Evolutionary conservation across 2,797 vertebrate species (phyloP).

Genomic region (Anolis apletophallus): DNA sequence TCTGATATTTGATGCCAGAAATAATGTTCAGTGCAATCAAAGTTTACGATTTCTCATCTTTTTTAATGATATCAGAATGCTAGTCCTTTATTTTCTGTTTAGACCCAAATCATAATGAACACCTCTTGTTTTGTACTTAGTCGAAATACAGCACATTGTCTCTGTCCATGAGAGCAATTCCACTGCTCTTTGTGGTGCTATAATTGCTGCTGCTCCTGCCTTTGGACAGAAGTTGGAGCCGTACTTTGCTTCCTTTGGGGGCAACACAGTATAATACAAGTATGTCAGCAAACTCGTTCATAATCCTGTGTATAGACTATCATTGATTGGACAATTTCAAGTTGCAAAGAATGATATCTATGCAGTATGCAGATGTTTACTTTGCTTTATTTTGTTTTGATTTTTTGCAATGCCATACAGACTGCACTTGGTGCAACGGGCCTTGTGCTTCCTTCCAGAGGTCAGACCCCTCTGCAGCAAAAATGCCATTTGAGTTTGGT

Average conservation of each 20-base stretch:
- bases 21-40: slow-evolving; percentile 89
- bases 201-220: slow-evolving; percentile 70
- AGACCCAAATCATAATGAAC: slow-evolving; percentile 62
- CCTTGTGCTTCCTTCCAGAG: slow-evolving; percentile 80
- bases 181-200: slow-evolving; percentile 51
- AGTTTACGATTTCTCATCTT: slow-evolving; percentile 85
- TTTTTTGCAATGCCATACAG: slow-evolving; percentile 49
- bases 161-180: slow-evolving; percentile 59
- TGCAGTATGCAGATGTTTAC: slow-evolving; percentile 53
- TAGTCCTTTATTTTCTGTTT: slow-evolving; percentile 78
- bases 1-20: slow-evolving; percentile 89
- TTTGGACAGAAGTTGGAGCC: slow-evolving; percentile 62
- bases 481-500: slow-evolving; percentile 78
- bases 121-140: slow-evolving; percentile 42
- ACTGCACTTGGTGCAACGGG: slow-evolving; percentile 79
- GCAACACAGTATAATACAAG: slow-evolving; percentile 55
- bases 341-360: slow-evolving; percentile 46
- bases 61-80: slow-evolving; percentile 86
- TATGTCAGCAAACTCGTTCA: slow-evolving; percentile 39
- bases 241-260: slow-evolving; percentile 35
- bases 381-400: slow-evolving; percentile 6
- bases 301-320: not conserved
- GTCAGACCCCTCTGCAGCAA: slow-evolving; percentile 79
- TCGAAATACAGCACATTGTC: slow-evolving; percentile 52
- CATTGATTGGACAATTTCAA: slow-evolving; percentile 40